Evolutionary conservation across 2,888 invertebrate species (phyloP), one percentile per base, ranked within the genome.

Genomic region (Drosophila putrida): DNA sequence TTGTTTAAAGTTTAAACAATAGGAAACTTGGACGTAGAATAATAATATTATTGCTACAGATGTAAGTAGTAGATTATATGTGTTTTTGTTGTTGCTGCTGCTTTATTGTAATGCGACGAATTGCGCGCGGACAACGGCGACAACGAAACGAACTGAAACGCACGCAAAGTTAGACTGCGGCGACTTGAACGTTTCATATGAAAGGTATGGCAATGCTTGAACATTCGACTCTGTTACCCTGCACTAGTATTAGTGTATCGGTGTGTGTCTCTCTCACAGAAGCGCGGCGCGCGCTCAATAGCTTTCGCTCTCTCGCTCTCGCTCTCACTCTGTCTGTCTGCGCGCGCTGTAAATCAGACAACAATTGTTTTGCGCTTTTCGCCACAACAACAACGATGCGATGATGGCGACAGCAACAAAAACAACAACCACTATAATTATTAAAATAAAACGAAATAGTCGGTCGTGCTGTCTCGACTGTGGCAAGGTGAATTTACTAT

Each of bases 331-430:
- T 28, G 58, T 58, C 47, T 63, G 31, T 31, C 53, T 65, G 78
- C 78, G 71, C 49, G 74, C 75, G 75, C 62, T 82, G 78, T 78
- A 71, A 78, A 72, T 73, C 76, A 66, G 66, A 80, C 71, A 80
- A 79, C 82, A 85, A 85, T 85, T 82, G 73, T 82, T 79, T 79
- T 82, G 79, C 67, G 79, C 80, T 78, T 75, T 84, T 82, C 70
- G 78, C 70, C 50, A 51, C 78, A 78, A 64, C 73, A 63, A 46
- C 54, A 46, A 46, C 58, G 41, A 59, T 53, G 51, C 20, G 53
- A 35, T 39, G 44, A n/a, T 35, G 44, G 31, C 61, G 62, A 27
- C 31, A 33, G 41, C 51, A 50, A 38, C 59, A 66, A 36, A 57
- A 62, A 60, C 65, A 73, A 57, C 74, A 76, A 66, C 44, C 46